These are phyloP conservation scores for Cassiopea andromeda DNA, from an alignment of 30 jellyfish, hydroid and myxozoan species.

Conservation along the genomic window DNA sequence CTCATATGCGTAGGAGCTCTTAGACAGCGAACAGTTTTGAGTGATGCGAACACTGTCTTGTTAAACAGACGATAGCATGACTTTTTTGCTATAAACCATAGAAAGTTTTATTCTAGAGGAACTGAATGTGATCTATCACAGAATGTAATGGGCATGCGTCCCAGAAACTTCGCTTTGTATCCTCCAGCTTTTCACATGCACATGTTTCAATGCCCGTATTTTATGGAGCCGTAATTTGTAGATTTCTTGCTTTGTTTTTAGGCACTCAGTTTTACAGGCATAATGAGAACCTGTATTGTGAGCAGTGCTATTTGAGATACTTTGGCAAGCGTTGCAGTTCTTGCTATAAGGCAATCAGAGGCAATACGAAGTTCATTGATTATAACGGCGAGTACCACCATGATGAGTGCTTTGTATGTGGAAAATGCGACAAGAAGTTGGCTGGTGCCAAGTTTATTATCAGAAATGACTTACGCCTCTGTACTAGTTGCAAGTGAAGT, in stretches of 20 bases:
- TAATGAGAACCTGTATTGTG: conserved; percentile 86
- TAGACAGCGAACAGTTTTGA: too few relatives aligned
- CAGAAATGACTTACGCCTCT: conserved; percentile 81
- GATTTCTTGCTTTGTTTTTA: conserved; percentile 4
- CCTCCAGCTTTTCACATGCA: too few relatives aligned
- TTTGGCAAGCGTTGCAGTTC: conserved; percentile 92
- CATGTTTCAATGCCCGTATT: too few relatives aligned
- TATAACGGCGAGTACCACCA: conserved; percentile 86
- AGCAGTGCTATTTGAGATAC: conserved; percentile 79
- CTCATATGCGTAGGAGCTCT: too few relatives aligned
- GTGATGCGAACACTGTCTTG: too few relatives aligned
- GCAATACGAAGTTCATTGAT: conserved; percentile 88
- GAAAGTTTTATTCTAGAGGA: too few relatives aligned
- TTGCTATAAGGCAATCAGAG: conserved; percentile 86
- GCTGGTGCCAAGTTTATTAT: conserved; percentile 90
- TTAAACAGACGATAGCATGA: too few relatives aligned
- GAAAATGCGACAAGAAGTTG: conserved; percentile 71
- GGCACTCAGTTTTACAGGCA: conserved; percentile 90
- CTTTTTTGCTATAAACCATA: too few relatives aligned
- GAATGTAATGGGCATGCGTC: too few relatives aligned
- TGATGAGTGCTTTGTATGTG: conserved; percentile 89
- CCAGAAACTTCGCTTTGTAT: too few relatives aligned
- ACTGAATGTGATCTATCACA: too few relatives aligned
- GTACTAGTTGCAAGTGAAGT: conserved; percentile 81
- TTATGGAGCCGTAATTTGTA: too few relatives aligned